Conservation (phyloP, 1,140 invertebrate species). For the Lucilia sericata region DNA sequence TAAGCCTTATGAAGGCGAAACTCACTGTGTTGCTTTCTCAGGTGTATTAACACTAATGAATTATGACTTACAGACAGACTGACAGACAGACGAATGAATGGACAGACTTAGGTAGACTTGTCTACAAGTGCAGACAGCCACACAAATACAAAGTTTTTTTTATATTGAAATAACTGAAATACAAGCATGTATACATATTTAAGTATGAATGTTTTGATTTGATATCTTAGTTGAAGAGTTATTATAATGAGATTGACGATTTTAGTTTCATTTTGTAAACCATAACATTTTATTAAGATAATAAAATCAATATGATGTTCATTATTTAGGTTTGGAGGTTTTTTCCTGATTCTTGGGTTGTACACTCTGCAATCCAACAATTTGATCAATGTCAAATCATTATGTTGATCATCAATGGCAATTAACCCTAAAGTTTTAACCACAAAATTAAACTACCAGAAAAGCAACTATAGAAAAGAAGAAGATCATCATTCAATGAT, state of each 20-base stretch:
- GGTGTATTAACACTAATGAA: constrained; percentile 14
- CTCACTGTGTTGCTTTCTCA: neutral
- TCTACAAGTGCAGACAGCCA: constrained; percentile 23
- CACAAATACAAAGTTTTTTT: neutral
- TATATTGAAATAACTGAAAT: neutral
- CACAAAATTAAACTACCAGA: too few relatives aligned
- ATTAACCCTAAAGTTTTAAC: constrained; percentile 7
- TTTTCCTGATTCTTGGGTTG: neutral
- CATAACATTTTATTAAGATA: constrained; percentile 40
- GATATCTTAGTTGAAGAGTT: constrained; percentile 20
- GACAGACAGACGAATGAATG: neutral
- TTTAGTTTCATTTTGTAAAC: constrained; percentile 39
- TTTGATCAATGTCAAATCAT: constrained; percentile 9
- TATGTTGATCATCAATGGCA: neutral
- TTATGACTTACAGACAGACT: constrained; percentile 34
- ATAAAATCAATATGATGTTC: constrained; percentile 36
- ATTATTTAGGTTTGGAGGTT: neutral
- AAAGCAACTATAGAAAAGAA: too few relatives aligned
- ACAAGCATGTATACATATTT: too few relatives aligned
- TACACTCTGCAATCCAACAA: neutral
- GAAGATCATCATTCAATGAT: too few relatives aligned
- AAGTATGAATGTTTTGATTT: neutral
- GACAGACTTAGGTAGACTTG: neutral
- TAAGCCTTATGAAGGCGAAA: neutral
- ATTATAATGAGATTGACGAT: constrained; percentile 40